Conservation (phyloP, 2,888 invertebrate species). For the Busseola fusca region DNA sequence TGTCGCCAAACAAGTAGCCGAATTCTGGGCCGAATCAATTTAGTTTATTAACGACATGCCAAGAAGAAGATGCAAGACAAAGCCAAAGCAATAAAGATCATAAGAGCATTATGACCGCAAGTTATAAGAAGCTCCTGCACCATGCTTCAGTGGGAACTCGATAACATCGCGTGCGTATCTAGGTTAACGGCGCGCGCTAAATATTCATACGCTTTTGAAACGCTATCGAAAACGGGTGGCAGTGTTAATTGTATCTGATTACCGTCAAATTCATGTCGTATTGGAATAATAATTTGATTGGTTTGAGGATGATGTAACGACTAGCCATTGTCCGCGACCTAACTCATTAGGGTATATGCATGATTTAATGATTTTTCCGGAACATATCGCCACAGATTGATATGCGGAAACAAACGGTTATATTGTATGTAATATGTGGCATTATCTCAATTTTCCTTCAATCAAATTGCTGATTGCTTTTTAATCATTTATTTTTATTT, state of each 20-base stretch:
- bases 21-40: background rate
- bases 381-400: background rate
- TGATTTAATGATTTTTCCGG: background rate
- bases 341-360: background rate
- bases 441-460: background rate
- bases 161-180: slow-evolving; percentile 49
- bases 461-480: background rate
- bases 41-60: too few relatives aligned
- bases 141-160: slow-evolving; percentile 15
- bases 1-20: too few relatives aligned
- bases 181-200: slow-evolving; percentile 47
- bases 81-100: background rate
- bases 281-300: slow-evolving; percentile 2
- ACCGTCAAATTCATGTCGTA: slow-evolving; percentile 11
- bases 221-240: slow-evolving; percentile 32
- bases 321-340: too few relatives aligned
- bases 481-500: background rate
- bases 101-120: background rate
- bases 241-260: slow-evolving; percentile 47
- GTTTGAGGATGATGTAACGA: background rate
- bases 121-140: background rate
- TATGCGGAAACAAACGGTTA: background rate
- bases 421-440: background rate
- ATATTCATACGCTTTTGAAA: slow-evolving; percentile 52
- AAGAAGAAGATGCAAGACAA: background rate